Evolutionary conservation across 2,113 vertebrate genomes (phyloP), one percentile per base, ranked within the genome.

Genomic region (Haemorhous mexicanus): DNA sequence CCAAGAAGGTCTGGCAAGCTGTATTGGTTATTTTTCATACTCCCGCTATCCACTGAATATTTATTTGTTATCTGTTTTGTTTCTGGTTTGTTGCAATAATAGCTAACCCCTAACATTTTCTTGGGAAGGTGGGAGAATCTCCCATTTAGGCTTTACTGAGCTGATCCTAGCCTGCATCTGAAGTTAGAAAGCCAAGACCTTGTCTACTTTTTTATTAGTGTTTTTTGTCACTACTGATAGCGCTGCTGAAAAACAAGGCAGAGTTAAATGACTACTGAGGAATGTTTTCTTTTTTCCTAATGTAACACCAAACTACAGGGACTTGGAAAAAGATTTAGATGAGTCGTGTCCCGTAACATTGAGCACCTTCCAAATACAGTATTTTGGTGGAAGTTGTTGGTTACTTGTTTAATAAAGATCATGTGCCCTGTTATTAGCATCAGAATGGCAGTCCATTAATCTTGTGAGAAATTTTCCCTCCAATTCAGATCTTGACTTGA

Each of bases 401-500:
- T 97, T 97, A 93, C 74, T 96, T 95, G 81, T 94, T 91, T 88
- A 90, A 96, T 96, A 97, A 97, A 98, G 97, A 98, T 98, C 97
- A 96, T 93, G 93, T 81, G 97, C 96, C 97, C 98, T 98, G 97
- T 97, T 98, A 97, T 95, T 98, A 97, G 97, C 98, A 98, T 98
- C 98, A 98, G 97, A 98, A 98, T 96, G 91, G 93, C 96, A 98
- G 96, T 98, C 97, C 97, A 98, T 98, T 98, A 98, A 98, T 99
- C 98, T 98, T 97, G 79, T 94, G 96, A 97, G 97, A 98, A 97
- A 96, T 97, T 98, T 98, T 98, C 98, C 97, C 98, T 98, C 98
- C 94, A 90, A 73, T 84, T 89, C 95, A 97, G 94, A 95, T 92
- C 94, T 96, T 88, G 93, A 94, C 95, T 97, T 95, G 95, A 97